Evolutionary conservation across 2,113 vertebrate species (phyloP).

Genomic region (Neotragus pygmaeus): DNA sequence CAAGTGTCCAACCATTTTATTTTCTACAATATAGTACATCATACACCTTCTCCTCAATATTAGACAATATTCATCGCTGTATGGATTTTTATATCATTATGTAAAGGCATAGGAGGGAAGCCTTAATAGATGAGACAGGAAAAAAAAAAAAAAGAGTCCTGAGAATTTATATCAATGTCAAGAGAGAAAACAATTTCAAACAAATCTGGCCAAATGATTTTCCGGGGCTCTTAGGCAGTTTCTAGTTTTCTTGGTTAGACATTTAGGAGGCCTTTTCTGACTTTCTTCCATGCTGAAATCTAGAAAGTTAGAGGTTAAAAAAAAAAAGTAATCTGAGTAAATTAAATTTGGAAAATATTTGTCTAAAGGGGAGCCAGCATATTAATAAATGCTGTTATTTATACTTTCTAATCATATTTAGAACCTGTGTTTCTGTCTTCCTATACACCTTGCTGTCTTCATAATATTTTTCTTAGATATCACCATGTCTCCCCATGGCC

Average conservation of each 20-base stretch:
- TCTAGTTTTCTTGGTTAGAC: conserved; percentile 6
- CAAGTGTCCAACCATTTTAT: neutral
- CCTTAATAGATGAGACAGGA: neutral
- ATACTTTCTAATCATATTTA: neutral
- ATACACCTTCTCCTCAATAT: neutral
- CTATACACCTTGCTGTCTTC: neutral
- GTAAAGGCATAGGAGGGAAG: neutral
- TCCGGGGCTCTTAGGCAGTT: neutral
- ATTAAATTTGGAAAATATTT: neutral
- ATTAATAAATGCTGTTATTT: neutral
- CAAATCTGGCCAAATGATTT: conserved; percentile 28
- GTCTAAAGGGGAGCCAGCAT: neutral
- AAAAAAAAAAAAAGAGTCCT: neutral
- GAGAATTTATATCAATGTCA: neutral
- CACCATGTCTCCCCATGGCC: neutral
- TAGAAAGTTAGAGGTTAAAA: neutral
- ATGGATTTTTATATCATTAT: conserved; percentile 9
- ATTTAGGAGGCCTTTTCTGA: neutral
- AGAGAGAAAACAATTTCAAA: conserved; percentile 25
- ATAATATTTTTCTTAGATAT: neutral
- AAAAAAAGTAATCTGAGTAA: neutral
- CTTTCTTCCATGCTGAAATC: neutral
- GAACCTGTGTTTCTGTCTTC: neutral
- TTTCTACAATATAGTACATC: neutral
- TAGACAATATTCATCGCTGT: neutral